A percentile compares a stretch with the other conserved stretches of the same genome.
Evolutionary conservation across 2,797 vertebrate species (phyloP).

Genomic region (Myripristis murdjan): DNA sequence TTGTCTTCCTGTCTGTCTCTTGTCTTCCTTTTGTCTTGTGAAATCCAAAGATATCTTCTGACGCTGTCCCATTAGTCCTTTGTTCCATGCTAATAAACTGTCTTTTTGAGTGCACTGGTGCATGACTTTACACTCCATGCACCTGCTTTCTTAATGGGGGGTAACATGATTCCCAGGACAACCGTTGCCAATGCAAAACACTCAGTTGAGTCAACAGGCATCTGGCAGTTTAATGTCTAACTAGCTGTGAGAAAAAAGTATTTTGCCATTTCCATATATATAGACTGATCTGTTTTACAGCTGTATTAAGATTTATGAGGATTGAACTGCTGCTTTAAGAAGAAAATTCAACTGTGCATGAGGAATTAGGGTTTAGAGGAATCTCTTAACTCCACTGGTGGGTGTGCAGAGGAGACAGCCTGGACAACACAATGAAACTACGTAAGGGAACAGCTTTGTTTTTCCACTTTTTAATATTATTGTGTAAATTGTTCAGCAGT

Average conservation of each 20-base stretch:
- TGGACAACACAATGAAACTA: slow-evolving; percentile 72
- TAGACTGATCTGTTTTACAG: not conserved
- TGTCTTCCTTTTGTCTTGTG: not conserved
- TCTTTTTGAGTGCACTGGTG: slow-evolving; percentile 46
- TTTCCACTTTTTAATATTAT: not conserved
- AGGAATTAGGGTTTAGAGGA: too few relatives aligned
- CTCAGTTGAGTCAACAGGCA: slow-evolving; percentile 44
- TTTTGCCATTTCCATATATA: not conserved
- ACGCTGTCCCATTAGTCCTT: slow-evolving; percentile 21
- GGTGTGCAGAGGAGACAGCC: slow-evolving; percentile 3
- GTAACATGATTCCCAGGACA: slow-evolving; percentile 77
- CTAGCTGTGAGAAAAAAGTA: slow-evolving; percentile 6
- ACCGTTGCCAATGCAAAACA: slow-evolving; percentile 75
- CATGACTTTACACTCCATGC: slow-evolving; percentile 19
- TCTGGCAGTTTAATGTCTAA: slow-evolving; percentile 59
- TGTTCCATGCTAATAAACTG: slow-evolving; percentile 43
- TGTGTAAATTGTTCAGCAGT: not conserved
- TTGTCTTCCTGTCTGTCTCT: slow-evolving; percentile 11
- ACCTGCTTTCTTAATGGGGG: slow-evolving; percentile 50
- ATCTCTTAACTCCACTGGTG: slow-evolving; percentile 25
- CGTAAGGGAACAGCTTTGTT: slow-evolving; percentile 66
- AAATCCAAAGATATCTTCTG: slow-evolving; percentile 15
- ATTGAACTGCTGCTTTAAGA: slow-evolving; percentile 6
- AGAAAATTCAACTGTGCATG: not conserved
- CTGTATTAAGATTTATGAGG: slow-evolving; percentile 16